A percentile compares a stretch with the other conserved stretches of the same genome.
These are phyloP conservation scores for Marisa cornuarietis DNA, from an alignment of 1,140 invertebrate species.

Conservation along the genomic window DNA sequence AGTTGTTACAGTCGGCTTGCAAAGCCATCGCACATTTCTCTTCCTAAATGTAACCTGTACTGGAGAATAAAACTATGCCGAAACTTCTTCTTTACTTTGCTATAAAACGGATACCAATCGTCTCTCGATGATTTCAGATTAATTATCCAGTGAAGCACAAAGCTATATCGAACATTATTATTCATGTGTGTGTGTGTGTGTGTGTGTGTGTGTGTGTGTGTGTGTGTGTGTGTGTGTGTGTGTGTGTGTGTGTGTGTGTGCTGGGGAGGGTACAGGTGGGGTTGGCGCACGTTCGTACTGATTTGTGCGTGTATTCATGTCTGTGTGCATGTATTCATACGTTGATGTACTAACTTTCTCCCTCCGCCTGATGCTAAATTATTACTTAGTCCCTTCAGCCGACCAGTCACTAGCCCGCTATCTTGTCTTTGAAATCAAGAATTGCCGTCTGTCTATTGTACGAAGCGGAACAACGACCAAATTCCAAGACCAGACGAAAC, in stretches of 20 bases:
- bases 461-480: not conserved
- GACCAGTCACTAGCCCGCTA: too few relatives aligned
- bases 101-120: too few relatives aligned
- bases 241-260: too few relatives aligned
- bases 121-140: too few relatives aligned
- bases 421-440: too few relatives aligned
- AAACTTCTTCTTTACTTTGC: too few relatives aligned
- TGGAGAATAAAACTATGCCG: too few relatives aligned
- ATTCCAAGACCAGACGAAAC: slow-evolving; percentile 2
- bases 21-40: too few relatives aligned
- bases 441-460: too few relatives aligned
- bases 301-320: not conserved
- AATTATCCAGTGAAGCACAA: too few relatives aligned
- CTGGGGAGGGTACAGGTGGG: not conserved
- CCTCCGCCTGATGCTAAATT: not conserved
- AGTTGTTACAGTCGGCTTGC: too few relatives aligned
- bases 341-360: not conserved
- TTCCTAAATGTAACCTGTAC: too few relatives aligned
- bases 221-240: not conserved
- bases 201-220: slow-evolving; percentile 5
- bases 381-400: not conserved
- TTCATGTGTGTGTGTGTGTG: not conserved
- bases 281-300: not conserved
- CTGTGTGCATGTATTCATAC: not conserved
- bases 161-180: not conserved